These are phyloP conservation scores for Minunthozetes semirufus DNA, from an alignment of 2,888 invertebrate species.

Conservation along the genomic window DNA sequence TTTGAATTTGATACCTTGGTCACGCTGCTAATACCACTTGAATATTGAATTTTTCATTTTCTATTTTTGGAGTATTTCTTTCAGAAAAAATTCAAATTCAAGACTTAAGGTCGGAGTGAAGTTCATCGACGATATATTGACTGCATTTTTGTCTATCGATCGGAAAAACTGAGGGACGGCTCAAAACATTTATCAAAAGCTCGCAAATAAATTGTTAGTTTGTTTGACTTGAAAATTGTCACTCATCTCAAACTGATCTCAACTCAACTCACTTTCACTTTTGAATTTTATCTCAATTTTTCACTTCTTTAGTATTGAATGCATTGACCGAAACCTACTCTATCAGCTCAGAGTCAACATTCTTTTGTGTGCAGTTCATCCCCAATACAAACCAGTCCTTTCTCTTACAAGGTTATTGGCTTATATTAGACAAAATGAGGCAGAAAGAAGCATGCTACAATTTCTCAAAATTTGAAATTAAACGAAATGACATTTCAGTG, in stretches of 20 bases:
- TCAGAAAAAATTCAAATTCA: too few species aligned
- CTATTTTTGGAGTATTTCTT: too few species aligned
- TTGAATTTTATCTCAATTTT: constrained; percentile 1
- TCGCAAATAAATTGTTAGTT: constrained; percentile 7
- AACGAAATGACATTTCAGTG: too few species aligned
- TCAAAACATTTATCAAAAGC: constrained; percentile 6
- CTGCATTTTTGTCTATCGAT: background rate
- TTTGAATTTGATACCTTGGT: too few species aligned
- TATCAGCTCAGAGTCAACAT: background rate
- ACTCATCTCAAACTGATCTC: background rate
- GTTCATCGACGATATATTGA: background rate
- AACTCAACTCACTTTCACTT: background rate
- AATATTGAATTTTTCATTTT: too few species aligned
- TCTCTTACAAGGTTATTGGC: too few species aligned
- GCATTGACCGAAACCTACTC: background rate
- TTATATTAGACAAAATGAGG: too few species aligned
- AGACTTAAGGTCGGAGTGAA: background rate
- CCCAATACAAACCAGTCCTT: too few species aligned
- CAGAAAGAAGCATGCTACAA: too few species aligned
- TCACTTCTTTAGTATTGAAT: background rate
- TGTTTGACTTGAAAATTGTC: background rate
- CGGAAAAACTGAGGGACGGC: background rate
- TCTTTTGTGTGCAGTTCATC: background rate
- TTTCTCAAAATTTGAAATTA: too few species aligned
- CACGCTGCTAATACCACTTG: too few species aligned